Conservation (phyloP, 2,888 invertebrate genomes). For the Sylvicola cinctus region DNA sequence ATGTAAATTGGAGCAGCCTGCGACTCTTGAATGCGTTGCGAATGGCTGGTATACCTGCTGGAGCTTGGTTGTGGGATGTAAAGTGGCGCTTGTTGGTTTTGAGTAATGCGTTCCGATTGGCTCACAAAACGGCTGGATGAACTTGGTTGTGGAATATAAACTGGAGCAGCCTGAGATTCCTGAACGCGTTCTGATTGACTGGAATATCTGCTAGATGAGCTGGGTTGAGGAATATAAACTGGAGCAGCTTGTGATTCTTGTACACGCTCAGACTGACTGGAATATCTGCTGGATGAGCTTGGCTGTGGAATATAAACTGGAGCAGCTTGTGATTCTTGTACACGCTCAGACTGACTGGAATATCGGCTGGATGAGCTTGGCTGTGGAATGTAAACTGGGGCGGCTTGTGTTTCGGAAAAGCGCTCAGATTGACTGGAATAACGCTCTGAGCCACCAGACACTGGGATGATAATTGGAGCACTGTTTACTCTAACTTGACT, state of each 20-base stretch:
- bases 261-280: constrained; percentile 5
- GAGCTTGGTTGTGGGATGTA: no score
- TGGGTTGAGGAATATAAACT: not conserved
- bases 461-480: constrained; percentile 12
- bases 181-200: not conserved
- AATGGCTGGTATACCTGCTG: constrained; percentile 4
- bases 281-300: constrained; percentile 8
- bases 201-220: not conserved
- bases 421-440: constrained; percentile 9
- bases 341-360: constrained; percentile 6
- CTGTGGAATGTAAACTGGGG: not conserved
- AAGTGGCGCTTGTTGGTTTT: not conserved
- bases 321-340: constrained; percentile 5
- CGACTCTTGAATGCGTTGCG: constrained; percentile 4
- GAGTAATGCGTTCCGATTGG: constrained; percentile 3
- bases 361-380: constrained; percentile 8
- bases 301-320: constrained; percentile 7
- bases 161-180: not conserved
- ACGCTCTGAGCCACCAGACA: constrained; percentile 11
- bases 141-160: no score
- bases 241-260: not conserved
- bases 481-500: constrained; percentile 5
- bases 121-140: not conserved
- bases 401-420: constrained; percentile 7
- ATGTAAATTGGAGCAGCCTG: not conserved